Base-by-base conservation (phyloP, 2,113 vertebrate genomes). In the Martes martes region DNA sequence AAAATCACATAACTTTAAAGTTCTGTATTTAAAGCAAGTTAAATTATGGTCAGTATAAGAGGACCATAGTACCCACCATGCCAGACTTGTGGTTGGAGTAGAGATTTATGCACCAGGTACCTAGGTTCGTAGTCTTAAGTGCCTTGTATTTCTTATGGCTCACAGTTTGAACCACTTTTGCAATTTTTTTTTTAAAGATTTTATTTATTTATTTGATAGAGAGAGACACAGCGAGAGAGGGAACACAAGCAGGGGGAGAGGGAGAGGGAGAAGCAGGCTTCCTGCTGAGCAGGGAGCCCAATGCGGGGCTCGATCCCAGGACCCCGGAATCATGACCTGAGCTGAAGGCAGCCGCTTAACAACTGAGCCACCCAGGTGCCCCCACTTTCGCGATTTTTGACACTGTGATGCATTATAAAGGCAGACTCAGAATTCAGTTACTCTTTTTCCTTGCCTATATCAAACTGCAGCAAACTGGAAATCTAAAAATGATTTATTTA, bases 401-500 rank as follows among this genome's bases (percentile, higher is more conserved):
- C 14, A n/a, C 1, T 69, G 69, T 52, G 15, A 26, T 80, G 15
- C 11, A n/a, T 33, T 57, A 11, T 93, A 14, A 16, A 47, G n/a
- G 52, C n/a, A 45, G 21, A 78, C 3, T 50, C 9, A 45, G 24
- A 59, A 73, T 94, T 88, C 47, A 45, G 45, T 61, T 24, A 45
- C 21, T 16, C 0, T 84, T 24, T 80, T 86, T 86, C 52, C 52
- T 96, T 81, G 10, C 31, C 52, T 91, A 28, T 85, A 47, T 93
- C n/a, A 79, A 82, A 55, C 5, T 67, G 59, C 69, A 87, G 61
- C 36, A 95, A 95, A 74, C 13, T 85, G 50, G 21, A 95, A 69
- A 28, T 87, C 26, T 67, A 63, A 89, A 86, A 83, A 31, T 55
- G 8, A 82, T 90, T 93, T 89, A 47, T 96, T 97, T 94, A 69